phyloP scores from a whole-genome alignment of 2,797 vertebrate genomes.

The Leptatherina wallacei region DNA sequence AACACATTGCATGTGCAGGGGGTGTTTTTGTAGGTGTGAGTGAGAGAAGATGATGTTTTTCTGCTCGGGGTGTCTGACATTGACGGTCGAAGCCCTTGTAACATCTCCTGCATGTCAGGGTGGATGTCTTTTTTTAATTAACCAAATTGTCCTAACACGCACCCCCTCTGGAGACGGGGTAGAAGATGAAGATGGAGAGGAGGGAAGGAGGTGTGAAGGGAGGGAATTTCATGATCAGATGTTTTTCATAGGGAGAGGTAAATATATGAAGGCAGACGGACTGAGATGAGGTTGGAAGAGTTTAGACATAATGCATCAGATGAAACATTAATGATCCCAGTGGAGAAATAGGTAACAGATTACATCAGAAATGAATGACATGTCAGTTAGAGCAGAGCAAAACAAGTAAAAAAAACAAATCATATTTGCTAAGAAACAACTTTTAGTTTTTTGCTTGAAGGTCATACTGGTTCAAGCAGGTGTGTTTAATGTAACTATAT shows the following conservation, averaged over 20 bases:
- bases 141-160: conserved; percentile 45
- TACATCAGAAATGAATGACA: conserved; percentile 21
- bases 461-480: too few relatives aligned
- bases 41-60: conserved; percentile 32
- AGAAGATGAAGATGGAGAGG: conserved; percentile 9
- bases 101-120: conserved; percentile 20
- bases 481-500: too few relatives aligned
- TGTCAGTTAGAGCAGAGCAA: conserved; percentile 17
- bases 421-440: too few relatives aligned
- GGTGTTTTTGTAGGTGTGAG: conserved; percentile 30
- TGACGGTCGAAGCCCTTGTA: conserved; percentile 1
- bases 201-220: conserved; percentile 31
- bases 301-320: conserved; percentile 45
- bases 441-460: background rate
- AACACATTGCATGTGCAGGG: conserved; percentile 28
- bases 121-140: conserved; percentile 66
- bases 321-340: conserved; percentile 52
- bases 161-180: conserved; percentile 20
- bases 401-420: background rate
- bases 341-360: conserved; percentile 33
- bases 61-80: conserved; percentile 14
- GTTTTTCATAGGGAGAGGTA: conserved; percentile 21
- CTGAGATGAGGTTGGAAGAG: conserved; percentile 15
- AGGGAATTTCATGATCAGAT: conserved; percentile 35
- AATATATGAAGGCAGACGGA: conserved; percentile 14